phyloP scores from a whole-genome alignment of 2,888 invertebrate genomes.

The Hypsopygia costalis region DNA sequence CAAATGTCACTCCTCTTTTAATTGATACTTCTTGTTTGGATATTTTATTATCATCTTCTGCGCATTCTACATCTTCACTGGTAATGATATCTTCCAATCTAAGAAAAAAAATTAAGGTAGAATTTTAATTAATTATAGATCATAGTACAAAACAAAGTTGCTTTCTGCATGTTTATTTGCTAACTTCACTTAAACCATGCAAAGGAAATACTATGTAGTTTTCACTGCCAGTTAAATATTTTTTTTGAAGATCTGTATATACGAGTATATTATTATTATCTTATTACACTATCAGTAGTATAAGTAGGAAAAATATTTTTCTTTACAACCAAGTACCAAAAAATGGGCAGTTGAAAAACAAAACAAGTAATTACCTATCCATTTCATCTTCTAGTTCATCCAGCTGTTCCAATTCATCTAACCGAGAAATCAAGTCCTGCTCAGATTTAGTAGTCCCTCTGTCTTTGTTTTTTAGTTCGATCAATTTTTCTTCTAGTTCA shows the following conservation, averaged over 20 bases:
- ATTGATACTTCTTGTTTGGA: slow-evolving; percentile 19
- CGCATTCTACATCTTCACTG: slow-evolving; percentile 36
- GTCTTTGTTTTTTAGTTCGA: slow-evolving; percentile 47
- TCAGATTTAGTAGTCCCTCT: slow-evolving; percentile 42
- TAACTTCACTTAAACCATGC: too few relatives aligned
- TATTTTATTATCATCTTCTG: slow-evolving; percentile 18
- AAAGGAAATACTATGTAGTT: too few relatives aligned
- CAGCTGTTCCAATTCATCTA: slow-evolving; percentile 78
- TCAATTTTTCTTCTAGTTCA: slow-evolving; percentile 48
- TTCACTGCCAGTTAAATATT: too few relatives aligned
- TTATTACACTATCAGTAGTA: too few relatives aligned
- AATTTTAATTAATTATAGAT: too few relatives aligned
- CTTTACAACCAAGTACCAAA: too few relatives aligned
- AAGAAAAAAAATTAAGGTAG: slow-evolving; percentile 17
- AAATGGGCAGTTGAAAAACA: too few relatives aligned
- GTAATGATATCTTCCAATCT: slow-evolving; percentile 52
- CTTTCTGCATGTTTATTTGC: too few relatives aligned
- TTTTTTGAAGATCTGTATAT: too few relatives aligned
- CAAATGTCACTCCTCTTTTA: slow-evolving; percentile 59
- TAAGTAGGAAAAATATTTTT: too few relatives aligned
- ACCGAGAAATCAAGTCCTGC: slow-evolving; percentile 60
- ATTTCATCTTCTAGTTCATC: slow-evolving; percentile 80
- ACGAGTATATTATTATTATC: too few relatives aligned
- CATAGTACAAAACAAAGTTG: too few relatives aligned
- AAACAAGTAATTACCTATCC: slow-evolving; percentile 50